A percentile compares a stretch with the other conserved stretches of the same genome.
These are phyloP conservation scores for Tillus elongatus DNA, from an alignment of 2,888 invertebrate species.

Conservation along the genomic window DNA sequence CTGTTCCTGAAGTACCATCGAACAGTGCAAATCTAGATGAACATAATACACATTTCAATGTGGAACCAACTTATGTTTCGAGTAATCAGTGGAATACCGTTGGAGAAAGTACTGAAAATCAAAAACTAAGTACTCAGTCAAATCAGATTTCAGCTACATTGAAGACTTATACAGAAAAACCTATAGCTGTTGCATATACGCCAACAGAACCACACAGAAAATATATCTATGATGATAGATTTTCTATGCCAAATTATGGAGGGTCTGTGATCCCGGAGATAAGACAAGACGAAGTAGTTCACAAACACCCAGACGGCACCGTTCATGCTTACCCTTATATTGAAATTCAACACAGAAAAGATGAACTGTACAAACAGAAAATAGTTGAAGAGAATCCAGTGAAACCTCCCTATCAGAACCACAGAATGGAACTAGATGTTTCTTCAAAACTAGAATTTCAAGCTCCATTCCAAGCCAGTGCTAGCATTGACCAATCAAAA, in stretches of 20 bases:
- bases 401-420: slow-evolving; percentile 10
- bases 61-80: slow-evolving; percentile 22
- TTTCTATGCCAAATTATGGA: slow-evolving; percentile 43
- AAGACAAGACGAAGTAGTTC: slow-evolving; percentile 31
- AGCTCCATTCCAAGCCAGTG: slow-evolving; percentile 61
- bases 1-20: slow-evolving; percentile 37
- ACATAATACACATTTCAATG: slow-evolving; percentile 30
- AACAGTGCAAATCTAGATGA: slow-evolving; percentile 36
- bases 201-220: slow-evolving; percentile 45
- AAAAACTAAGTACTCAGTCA: slow-evolving; percentile 24
- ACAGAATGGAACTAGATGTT: slow-evolving; percentile 22
- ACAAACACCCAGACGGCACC: slow-evolving; percentile 18
- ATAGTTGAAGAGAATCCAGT: slow-evolving; percentile 12
- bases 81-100: slow-evolving; percentile 40
- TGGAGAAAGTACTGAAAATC: slow-evolving; percentile 37
- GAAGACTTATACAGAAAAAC: slow-evolving; percentile 44
- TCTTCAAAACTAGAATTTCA: slow-evolving; percentile 50
- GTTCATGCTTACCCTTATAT: too few species aligned
- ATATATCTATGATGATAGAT: slow-evolving; percentile 29
- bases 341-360: slow-evolving; percentile 25
- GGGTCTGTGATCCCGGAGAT: slow-evolving; percentile 45
- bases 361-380: slow-evolving; percentile 8
- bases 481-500: slow-evolving; percentile 49
- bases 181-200: slow-evolving; percentile 57
- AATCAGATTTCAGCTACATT: slow-evolving; percentile 9